A percentile compares a stretch with the other conserved stretches of the same genome.
Conservation (phyloP, 2,888 invertebrate species). For the Meteorus colon region DNA sequence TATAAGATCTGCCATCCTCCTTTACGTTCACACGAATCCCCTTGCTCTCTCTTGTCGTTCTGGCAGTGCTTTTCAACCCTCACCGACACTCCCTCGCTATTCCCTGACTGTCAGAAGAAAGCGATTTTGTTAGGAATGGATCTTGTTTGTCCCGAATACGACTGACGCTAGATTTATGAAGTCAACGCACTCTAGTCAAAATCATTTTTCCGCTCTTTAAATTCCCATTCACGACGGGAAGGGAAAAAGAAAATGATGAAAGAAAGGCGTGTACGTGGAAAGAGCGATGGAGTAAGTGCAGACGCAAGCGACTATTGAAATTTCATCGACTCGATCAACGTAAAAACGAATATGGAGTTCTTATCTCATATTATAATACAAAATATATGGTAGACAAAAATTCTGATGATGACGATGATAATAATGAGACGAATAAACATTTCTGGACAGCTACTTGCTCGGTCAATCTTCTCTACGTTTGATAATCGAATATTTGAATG, state of each 20-base stretch:
- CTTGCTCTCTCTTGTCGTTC: constrained; percentile 21
- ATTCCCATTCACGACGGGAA: background rate
- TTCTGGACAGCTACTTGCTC: too few species aligned
- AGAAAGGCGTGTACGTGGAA: background rate
- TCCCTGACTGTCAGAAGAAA: constrained; percentile 53
- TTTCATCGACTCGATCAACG: background rate
- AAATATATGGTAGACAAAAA: background rate
- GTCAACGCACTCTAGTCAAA: constrained; percentile 37
- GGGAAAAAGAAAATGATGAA: background rate
- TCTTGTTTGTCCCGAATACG: constrained; percentile 61
- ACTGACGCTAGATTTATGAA: constrained; percentile 53
- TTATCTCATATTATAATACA: background rate
- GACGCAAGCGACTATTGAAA: background rate
- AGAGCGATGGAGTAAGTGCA: background rate
- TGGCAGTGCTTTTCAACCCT: constrained; percentile 41
- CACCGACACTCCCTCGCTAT: constrained; percentile 49
- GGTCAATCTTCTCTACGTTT: too few species aligned
- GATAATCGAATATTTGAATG: too few species aligned
- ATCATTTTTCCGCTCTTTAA: constrained; percentile 31
- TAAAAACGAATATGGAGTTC: background rate
- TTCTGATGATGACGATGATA: background rate
- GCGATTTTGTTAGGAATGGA: constrained; percentile 63
- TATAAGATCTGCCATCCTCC: constrained; percentile 42
- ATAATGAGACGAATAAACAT: too few species aligned
- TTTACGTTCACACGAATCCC: constrained; percentile 30